phyloP scores from a whole-genome alignment of 2,797 vertebrate genomes.

The Lagocephalus sceleratus region DNA sequence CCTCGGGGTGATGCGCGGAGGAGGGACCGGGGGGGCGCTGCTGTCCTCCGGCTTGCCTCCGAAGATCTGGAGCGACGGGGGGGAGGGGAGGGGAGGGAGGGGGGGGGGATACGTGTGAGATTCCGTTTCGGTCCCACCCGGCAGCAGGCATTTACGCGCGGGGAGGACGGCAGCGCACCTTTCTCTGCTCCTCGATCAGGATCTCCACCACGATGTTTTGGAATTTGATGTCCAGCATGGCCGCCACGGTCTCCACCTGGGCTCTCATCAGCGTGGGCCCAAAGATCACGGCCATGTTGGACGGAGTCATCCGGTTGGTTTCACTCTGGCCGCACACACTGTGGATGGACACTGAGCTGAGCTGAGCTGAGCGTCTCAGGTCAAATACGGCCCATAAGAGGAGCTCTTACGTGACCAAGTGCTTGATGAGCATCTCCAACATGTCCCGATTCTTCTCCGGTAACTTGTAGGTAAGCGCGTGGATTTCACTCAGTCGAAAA shows the following conservation, averaged over 20 bases:
- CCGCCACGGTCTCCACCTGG: constrained; percentile 94
- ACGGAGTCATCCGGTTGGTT: constrained; percentile 91
- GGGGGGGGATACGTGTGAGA: too few species aligned
- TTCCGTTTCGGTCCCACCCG: not conserved
- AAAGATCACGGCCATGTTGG: constrained; percentile 97
- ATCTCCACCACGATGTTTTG: constrained; percentile 98
- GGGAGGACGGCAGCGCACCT: constrained; percentile 71
- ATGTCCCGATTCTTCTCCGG: constrained; percentile 94
- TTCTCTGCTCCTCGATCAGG: constrained; percentile 89
- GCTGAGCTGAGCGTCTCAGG: constrained; percentile 5
- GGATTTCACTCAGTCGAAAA: constrained; percentile 89
- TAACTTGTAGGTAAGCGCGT: constrained; percentile 89
- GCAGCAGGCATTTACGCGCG: not conserved
- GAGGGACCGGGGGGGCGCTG: constrained; percentile 83
- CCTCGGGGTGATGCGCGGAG: constrained; percentile 86
- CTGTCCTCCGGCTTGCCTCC: constrained; percentile 85
- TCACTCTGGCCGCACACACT: constrained; percentile 90
- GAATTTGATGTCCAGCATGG: constrained; percentile 99
- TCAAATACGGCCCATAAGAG: not conserved
- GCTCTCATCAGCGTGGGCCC: constrained; percentile 95
- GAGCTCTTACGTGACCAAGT: constrained; percentile 88
- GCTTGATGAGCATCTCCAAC: constrained; percentile 90
- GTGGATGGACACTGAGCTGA: constrained; percentile 27
- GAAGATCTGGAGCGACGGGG: constrained; percentile 82
- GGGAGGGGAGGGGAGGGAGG: too few species aligned